These are phyloP conservation scores for Cyprinus carpio DNA, from an alignment of 2,113 vertebrate species.

Conservation along the genomic window DNA sequence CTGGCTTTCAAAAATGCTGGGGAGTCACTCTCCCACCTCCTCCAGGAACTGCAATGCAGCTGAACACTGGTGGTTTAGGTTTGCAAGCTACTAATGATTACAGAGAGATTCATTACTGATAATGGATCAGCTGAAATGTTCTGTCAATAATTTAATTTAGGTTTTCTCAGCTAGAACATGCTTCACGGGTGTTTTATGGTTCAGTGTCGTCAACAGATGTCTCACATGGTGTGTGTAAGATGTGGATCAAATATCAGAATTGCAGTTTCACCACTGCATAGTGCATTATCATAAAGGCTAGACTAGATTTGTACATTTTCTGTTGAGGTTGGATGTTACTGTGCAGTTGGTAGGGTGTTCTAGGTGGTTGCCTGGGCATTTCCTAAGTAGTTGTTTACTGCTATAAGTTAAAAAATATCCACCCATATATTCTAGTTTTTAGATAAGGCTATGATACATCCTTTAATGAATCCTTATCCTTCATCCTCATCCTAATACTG, in stretches of 20 bases:
- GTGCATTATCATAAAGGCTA: background rate
- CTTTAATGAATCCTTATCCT: too few species aligned
- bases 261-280: background rate
- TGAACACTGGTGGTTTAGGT: constrained; percentile 54
- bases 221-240: too few species aligned
- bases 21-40: constrained; percentile 72
- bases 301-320: too few species aligned
- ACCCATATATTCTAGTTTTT: too few species aligned
- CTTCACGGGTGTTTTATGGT: background rate
- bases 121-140: constrained; percentile 29
- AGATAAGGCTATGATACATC: too few species aligned
- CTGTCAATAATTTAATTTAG: background rate
- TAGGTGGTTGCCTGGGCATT: too few species aligned
- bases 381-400: too few species aligned
- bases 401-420: too few species aligned
- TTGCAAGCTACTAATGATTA: constrained; percentile 57
- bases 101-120: constrained; percentile 40
- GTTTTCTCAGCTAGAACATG: constrained; percentile 25
- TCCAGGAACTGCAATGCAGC: constrained; percentile 63
- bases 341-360: too few species aligned
- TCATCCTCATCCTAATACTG: too few species aligned
- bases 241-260: background rate
- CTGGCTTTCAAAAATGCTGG: constrained; percentile 73
- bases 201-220: background rate
- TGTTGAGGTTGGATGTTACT: too few species aligned